Evolutionary conservation across 2,113 vertebrate species (phyloP).

Genomic region (Petaurus breviceps): DNA sequence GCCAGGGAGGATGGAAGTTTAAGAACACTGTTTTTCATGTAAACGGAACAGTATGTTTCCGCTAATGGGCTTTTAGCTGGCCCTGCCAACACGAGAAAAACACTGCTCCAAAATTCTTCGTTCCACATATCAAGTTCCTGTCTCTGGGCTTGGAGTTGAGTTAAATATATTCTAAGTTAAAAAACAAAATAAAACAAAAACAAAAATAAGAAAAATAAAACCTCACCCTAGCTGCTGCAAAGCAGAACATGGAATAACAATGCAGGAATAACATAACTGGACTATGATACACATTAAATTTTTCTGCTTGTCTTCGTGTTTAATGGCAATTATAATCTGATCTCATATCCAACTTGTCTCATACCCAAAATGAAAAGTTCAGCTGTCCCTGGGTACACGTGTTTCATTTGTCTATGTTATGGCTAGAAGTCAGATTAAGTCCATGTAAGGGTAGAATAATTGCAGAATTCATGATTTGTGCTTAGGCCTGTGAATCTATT

Average conservation of each 20-base stretch:
- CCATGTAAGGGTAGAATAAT: not conserved
- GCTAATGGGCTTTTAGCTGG: constrained; percentile 49
- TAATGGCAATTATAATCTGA: not conserved
- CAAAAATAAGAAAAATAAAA: not conserved
- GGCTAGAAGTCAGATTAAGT: not conserved
- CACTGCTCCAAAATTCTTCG: constrained; percentile 31
- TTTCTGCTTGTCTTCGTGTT: not conserved
- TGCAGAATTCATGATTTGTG: not conserved
- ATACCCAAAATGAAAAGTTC: not conserved
- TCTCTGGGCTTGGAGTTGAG: constrained; percentile 47
- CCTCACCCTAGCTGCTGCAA: not conserved
- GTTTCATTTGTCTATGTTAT: not conserved
- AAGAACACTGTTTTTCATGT: constrained; percentile 54
- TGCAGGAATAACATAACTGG: not conserved
- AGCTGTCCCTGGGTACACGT: not conserved
- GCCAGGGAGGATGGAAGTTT: constrained; percentile 28
- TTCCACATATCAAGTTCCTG: constrained; percentile 35
- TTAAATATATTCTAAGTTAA: constrained; percentile 19
- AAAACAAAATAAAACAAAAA: not conserved
- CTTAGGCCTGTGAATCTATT: not conserved
- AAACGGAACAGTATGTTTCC: constrained; percentile 68
- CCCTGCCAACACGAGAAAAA: constrained; percentile 47
- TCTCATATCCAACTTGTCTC: not conserved
- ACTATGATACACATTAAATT: not conserved
- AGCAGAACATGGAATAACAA: not conserved